Base-by-base conservation (phyloP, 2,797 vertebrate species). In the Acomys russatus region DNA sequence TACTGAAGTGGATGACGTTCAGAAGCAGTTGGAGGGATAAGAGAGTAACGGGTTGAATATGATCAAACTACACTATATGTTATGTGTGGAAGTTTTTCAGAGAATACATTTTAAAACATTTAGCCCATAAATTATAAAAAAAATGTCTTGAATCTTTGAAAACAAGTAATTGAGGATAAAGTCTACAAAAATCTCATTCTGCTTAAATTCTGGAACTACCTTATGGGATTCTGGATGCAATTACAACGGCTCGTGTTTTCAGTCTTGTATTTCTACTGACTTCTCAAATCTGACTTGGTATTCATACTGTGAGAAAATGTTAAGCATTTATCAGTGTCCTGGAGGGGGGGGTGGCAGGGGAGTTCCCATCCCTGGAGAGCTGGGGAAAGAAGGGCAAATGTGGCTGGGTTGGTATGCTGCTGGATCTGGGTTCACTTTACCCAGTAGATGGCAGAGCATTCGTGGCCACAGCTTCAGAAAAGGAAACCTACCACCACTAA, bases 121-220 rank as follows among this genome's bases (percentile, higher is more conserved):
- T 51, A 49, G 5, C 38, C 5, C 63, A 51, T 22, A 33, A 44
- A 30, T 64, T 83, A 44, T 7, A n/a, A 6, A 9, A 44, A 66
- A 51, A 56, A 79, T 77, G 61, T 33, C 28, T 66, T 64, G 12
- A 33, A 15, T 68, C 74, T 74, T 56, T 77, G 59, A 84, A 93
- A 90, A 68, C 3, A 54, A 38, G 54, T 54, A 63, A 63, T 33
- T 74, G 56, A 85, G 23, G 70, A 63, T 64, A 25, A 82, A 35
- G 84, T 93, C 91, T 95, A 35, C 38, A 54, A 49, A 54, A n/a
- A 78, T 54, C 66, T 63, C 38, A 51, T 85, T 90, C 66, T 78
- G 66, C n/a, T 90, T n/a, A 84, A 88, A 78, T 73, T 59, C 51
- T n/a, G 59, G 20, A 74, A 30, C 33, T 44, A 9, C 20, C 78